Evolutionary conservation across 2,797 vertebrate species (phyloP), one percentile per base, ranked within the genome.

Genomic region (Sebastes trivittatus): DNA sequence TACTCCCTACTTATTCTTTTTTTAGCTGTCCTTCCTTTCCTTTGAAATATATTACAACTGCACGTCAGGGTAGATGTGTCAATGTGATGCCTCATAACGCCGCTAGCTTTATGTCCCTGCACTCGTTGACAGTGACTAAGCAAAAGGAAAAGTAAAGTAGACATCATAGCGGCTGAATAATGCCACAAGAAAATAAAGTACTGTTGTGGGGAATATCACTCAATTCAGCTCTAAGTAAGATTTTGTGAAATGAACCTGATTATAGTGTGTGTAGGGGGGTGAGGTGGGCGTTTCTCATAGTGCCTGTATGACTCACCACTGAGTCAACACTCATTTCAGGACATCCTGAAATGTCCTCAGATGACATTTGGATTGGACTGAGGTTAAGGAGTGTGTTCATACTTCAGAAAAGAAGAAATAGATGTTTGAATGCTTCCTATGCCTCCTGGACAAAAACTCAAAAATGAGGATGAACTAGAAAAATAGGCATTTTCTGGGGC

Each of bases 251-350:
- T 71, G 36, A 81, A 77, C 30, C 18, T 75, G 64, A 88, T 83
- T 61, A 71, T 30, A 59, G 61, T 49, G 77, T n/a, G 60, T 70
- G 85, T 68, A 56, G 88, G 85, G 82, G 67, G 73, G 36, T 25
- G 36, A 1, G 9, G 80, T 90, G 71, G 78, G 85, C 18, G 25
- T 75, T 75, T 75, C 80, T 73, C 3, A 23, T 84, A 68, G 65
- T 61, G 75, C 63, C 60, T 86, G 59, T 78, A 78, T 91, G 87
- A 90, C 82, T 92, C 89, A 89, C 23, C 72, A 25, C 60, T 69
- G 77, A 90, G 68, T 89, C 62, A 75, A 83, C 70, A 72, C 68
- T 81, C 71, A 83, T 87, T 83, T 70, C 18, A 18, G 82, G 69
- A 85, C 72, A 55, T 63, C 38, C 77, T 55, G 11, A 72, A 78